Conservation (phyloP, 2,797 vertebrate genomes). For the Caiman crocodilus region DNA sequence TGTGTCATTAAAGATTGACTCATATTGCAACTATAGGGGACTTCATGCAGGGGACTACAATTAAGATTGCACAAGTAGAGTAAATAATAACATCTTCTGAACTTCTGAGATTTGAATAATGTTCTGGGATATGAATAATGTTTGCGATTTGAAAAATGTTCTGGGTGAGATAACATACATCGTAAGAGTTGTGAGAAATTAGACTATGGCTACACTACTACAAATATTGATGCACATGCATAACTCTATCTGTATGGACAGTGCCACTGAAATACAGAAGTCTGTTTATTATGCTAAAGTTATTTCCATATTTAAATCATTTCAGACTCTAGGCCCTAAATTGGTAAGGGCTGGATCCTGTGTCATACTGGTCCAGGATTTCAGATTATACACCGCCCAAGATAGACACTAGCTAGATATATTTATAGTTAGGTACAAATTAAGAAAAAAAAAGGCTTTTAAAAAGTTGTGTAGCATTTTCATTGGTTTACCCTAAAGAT, state of each 20-base stretch:
- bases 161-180: slow-evolving; percentile 51
- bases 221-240: slow-evolving; percentile 61
- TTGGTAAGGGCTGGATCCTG: slow-evolving; percentile 54
- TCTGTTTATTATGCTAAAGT: slow-evolving; percentile 73
- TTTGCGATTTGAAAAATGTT: slow-evolving; percentile 51
- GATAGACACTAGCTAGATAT: slow-evolving; percentile 58
- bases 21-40: not conserved
- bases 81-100: slow-evolving; percentile 3
- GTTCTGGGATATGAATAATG: slow-evolving; percentile 14
- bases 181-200: slow-evolving; percentile 39
- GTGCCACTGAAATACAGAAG: slow-evolving; percentile 68
- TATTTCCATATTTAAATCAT: slow-evolving; percentile 66
- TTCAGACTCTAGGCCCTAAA: slow-evolving; percentile 58
- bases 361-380: slow-evolving; percentile 34
- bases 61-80: slow-evolving; percentile 25
- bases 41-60: not conserved
- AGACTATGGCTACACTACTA: slow-evolving; percentile 43
- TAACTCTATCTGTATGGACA: slow-evolving; percentile 62
- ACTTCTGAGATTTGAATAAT: slow-evolving; percentile 37
- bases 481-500: slow-evolving; percentile 91
- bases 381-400: slow-evolving; percentile 44
- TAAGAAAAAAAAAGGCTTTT: slow-evolving; percentile 71
- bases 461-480: slow-evolving; percentile 82
- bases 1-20: not conserved
- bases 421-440: slow-evolving; percentile 77